Base-by-base conservation (phyloP, 2,113 vertebrate species). In the Australoheros scitulus region DNA sequence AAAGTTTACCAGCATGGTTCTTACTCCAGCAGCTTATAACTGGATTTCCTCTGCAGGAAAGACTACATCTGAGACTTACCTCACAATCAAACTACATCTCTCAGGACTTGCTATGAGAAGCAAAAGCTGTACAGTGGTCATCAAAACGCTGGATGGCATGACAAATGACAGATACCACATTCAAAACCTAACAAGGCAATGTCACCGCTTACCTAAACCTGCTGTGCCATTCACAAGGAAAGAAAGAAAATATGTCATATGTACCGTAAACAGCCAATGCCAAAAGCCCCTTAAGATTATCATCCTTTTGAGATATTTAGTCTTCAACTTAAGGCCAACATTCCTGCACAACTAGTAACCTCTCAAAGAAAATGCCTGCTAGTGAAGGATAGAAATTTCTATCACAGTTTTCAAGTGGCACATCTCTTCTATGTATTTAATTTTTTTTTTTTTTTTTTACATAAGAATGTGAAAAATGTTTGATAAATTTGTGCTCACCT, bases 151-250 rank as follows among this genome's bases (percentile, higher is more conserved):
- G 20, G 76, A 77, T 60, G 84, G 61, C 74, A 61, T 52, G 79
- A 87, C 32, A 83, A 64, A 85, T 50, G 80, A 89, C 82, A 82
- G 60, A 72, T 50, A 88, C 34, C 41, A 90, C 79, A 87, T 60
- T 60, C 3, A 84, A 79, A 83, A 20, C 43, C 32, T 72, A 80
- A 90, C 50, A 52, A 84, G 61, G 64, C 76, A 34, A 88, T 76
- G 41, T 72, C 63, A 85, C 80, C 74, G 58, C 59, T 95, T 95
- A 96, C 96, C 96, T 95, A 93, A 93, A 94, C 93, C 96, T 96
- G 94, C 55, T 59, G 72, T 32, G 61, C 81, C 78, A 77, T 72
- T 79, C 43, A 84, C 85, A 88, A 77, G 57, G 91, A 82, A 74
- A 88, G 50, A 93, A 79, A 90, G 26, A 87, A 83, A 47, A 75